Base-by-base conservation (phyloP, 2,797 vertebrate genomes). In the Macroramphosus scolopax region DNA sequence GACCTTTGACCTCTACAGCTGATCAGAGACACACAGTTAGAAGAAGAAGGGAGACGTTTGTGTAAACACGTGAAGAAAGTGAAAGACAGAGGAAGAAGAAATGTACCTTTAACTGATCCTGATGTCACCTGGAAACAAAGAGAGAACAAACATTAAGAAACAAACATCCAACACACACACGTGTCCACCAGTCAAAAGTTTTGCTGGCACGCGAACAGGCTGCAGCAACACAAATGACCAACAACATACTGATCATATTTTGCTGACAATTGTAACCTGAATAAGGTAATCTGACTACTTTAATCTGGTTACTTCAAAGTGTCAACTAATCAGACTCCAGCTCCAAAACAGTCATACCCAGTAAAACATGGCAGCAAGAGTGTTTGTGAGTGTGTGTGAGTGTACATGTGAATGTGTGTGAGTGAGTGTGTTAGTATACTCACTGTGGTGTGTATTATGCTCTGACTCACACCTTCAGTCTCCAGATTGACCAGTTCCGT, bases 401-500 rank as follows among this genome's bases (percentile, higher is more conserved):
- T 46, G 26, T 45, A 34, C 34, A 17, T 56, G 20, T 22, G 51
- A 30, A 22, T 43, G 39, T 38, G 22, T 56, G 20, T 22, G 51
- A 30, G 29, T 43, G 15, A 16, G 7, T 41, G 30, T 20, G 18
- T 13, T 6, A 42, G 18, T 44, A 8, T 14, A 17, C 75, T 78
- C 40, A 86, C 81, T 12, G 16, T 10, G 3, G 56, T 61, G 5
- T 57, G 63, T 50, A 55, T 61, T 11, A 40, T 5, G 0, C 83
- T 68, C 1, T 49, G 63, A 0, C 74, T 68, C 11, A 41, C 12
- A 2, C 77, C 82, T 8, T 85, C 64, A 0, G 75, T 87, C 63
- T 95, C 93, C 72, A 95, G 75, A 0, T 47, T 66, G 16, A 92
- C 78, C 12, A 98, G 80, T 68, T 96, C 94, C 73, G 84, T 87